Percentiles rank a stretch among this genome's conserved stretches.
Evolutionary conservation across 92 coral and sea anemone genomes (phyloP).

Genomic region (Epizoanthus fatuus): DNA sequence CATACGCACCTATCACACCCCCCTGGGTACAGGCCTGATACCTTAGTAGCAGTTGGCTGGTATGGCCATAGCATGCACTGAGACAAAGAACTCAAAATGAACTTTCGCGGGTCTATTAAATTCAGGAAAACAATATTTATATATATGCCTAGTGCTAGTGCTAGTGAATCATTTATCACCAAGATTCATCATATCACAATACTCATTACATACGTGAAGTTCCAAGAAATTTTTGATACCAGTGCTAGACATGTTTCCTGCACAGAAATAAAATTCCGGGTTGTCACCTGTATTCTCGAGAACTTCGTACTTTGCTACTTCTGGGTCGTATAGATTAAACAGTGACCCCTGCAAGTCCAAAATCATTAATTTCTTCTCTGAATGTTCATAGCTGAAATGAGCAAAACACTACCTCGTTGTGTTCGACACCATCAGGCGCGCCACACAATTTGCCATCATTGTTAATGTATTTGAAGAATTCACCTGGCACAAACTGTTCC

Average conservation of each 20-base stretch:
- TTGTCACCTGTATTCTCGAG: not conserved
- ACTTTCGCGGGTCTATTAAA: no score
- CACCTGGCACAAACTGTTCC: conserved; percentile 1
- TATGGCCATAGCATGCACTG: no score
- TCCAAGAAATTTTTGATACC: conserved; percentile 33
- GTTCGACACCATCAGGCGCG: not conserved
- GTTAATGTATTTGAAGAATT: not conserved
- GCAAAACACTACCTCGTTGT: conserved; percentile 38
- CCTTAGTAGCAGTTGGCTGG: no score
- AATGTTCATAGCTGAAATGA: not conserved
- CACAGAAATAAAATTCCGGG: conserved; percentile 46
- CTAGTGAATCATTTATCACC: not conserved
- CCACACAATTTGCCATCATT: conserved; percentile 21
- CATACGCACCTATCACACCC: no score
- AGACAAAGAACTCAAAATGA: no score
- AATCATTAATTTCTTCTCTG: conserved; percentile 1
- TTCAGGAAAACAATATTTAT: no score
- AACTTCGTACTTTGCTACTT: conserved; percentile 60
- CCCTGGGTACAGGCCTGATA: no score
- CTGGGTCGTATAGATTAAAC: conserved; percentile 65
- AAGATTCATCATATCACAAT: conserved; percentile 56
- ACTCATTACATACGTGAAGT: conserved; percentile 52
- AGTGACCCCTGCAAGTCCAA: conserved; percentile 56
- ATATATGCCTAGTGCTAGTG: no score
- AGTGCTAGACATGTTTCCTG: conserved; percentile 59